Percentiles rank a stretch among this genome's conserved stretches.
Evolutionary conservation across 2,113 vertebrate genomes (phyloP).

Genomic region (Chionomys nivalis): DNA sequence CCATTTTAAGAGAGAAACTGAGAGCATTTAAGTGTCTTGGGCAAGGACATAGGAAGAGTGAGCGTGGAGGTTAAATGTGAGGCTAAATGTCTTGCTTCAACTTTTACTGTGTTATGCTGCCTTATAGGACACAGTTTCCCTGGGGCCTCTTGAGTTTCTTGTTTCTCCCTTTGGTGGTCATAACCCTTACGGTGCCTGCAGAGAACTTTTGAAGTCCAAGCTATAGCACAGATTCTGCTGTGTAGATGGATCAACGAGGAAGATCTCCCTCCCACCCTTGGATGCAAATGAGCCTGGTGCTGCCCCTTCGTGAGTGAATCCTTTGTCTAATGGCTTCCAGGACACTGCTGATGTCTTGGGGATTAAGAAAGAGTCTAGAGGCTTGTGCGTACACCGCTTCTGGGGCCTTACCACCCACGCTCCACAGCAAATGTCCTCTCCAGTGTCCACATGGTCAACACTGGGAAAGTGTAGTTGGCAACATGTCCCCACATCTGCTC

Average conservation of each 20-base stretch:
- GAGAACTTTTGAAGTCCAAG: conserved; percentile 43
- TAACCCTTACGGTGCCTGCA: background rate
- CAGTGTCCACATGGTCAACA: background rate
- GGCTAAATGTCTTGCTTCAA: background rate
- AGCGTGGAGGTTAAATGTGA: background rate
- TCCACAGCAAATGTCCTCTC: background rate
- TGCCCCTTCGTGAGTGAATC: background rate
- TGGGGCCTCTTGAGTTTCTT: background rate
- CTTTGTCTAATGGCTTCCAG: conserved; percentile 65
- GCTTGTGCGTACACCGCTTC: background rate
- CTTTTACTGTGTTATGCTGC: background rate
- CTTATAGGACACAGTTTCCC: background rate
- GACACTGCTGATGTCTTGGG: conserved; percentile 53
- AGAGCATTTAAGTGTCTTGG: background rate
- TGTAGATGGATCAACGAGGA: background rate
- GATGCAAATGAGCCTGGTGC: conserved; percentile 62
- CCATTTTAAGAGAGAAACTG: background rate
- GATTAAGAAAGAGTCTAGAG: conserved; percentile 65
- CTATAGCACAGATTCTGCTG: conserved; percentile 27
- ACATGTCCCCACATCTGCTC: too few species aligned
- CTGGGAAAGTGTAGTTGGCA: background rate
- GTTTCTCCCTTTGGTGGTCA: background rate
- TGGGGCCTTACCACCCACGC: background rate
- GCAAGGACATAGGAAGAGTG: background rate
- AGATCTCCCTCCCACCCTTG: conserved; percentile 47